These are phyloP conservation scores for Hylaea fasciaria DNA, from an alignment of 2,888 invertebrate species.

Conservation along the genomic window DNA sequence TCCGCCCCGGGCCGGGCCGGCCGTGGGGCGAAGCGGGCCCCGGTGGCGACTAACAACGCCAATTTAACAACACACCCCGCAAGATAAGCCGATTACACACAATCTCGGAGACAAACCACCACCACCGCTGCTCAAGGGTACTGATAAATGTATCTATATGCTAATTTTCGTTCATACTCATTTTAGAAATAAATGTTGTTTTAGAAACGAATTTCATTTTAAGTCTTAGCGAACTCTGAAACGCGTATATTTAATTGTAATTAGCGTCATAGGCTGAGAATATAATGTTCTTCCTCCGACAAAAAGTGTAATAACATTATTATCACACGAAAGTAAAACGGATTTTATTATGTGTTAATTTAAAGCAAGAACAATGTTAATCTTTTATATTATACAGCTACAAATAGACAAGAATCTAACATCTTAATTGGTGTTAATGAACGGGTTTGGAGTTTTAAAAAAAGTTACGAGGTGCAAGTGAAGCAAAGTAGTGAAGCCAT, in stretches of 20 bases:
- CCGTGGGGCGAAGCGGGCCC: constrained; percentile 1
- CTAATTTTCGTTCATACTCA: constrained; percentile 53
- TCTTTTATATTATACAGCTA: constrained; percentile 26
- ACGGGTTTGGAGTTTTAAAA: constrained; percentile 19
- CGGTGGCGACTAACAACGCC: constrained; percentile 47
- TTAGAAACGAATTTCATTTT: background rate
- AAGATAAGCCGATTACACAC: constrained; percentile 71
- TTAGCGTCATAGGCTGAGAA: constrained; percentile 14
- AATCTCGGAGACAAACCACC: constrained; percentile 65
- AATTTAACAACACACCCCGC: constrained; percentile 64
- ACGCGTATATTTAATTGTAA: constrained; percentile 9
- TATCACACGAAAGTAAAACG: constrained; percentile 11
- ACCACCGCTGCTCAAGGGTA: constrained; percentile 32
- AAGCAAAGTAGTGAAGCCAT: constrained; percentile 28
- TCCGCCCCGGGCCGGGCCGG: constrained; percentile 61
- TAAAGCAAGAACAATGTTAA: constrained; percentile 38
- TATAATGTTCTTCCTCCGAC: constrained; percentile 10
- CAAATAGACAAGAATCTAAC: constrained; percentile 45
- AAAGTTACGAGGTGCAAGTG: constrained; percentile 34
- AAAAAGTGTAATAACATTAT: constrained; percentile 18
- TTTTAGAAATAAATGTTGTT: constrained; percentile 40
- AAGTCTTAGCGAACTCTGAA: constrained; percentile 18
- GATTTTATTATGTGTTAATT: constrained; percentile 33
- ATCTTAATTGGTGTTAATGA: constrained; percentile 49
- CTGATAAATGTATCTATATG: constrained; percentile 54